A percentile compares a stretch with the other conserved stretches of the same genome.
phyloP scores from a whole-genome alignment of 2,797 vertebrate genomes.

The Hydrophis major region DNA sequence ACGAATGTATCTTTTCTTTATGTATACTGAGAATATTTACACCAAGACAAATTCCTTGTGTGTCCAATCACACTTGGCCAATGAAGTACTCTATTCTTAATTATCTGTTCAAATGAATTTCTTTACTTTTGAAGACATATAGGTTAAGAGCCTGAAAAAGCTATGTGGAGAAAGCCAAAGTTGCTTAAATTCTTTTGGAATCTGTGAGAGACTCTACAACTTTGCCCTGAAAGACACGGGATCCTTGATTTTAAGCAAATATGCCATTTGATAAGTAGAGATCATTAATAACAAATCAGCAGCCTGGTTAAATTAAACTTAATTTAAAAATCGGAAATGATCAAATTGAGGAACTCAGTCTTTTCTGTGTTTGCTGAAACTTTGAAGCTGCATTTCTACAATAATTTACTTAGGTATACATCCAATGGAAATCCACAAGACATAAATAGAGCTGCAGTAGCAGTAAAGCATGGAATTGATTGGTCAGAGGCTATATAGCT shows the following conservation, averaged over 20 bases:
- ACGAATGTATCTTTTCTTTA: no score
- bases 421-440: neutral
- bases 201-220: neutral
- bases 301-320: neutral
- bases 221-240: neutral
- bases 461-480: neutral
- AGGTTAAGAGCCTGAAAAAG: constrained; percentile 3
- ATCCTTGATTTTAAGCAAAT: neutral
- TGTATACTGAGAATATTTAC: no score
- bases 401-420: neutral
- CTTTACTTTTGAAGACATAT: neutral
- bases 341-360: constrained; percentile 14
- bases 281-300: neutral
- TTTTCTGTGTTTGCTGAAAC: neutral
- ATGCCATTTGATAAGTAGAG: neutral
- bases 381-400: neutral
- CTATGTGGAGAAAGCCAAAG: constrained; percentile 16
- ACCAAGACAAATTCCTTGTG: no score
- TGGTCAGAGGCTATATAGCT: neutral
- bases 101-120: neutral
- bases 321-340: neutral
- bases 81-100: neutral
- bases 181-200: constrained; percentile 11
- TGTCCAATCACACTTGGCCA: no score
- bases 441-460: neutral